Evolutionary conservation across 2,113 vertebrate species (phyloP).

Genomic region (Oncorhynchus clarkii): DNA sequence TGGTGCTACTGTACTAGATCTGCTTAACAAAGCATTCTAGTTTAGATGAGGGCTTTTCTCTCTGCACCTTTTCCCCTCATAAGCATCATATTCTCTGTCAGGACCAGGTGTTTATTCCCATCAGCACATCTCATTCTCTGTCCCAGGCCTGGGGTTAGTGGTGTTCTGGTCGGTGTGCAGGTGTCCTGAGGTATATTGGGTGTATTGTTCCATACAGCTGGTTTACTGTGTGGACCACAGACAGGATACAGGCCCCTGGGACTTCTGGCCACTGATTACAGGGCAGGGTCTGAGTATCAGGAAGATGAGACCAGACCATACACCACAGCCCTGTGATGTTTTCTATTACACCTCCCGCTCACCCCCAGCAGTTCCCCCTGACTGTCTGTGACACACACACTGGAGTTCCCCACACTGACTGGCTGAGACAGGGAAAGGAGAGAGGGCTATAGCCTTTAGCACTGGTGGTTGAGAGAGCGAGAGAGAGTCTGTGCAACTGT

Average conservation of each 20-base stretch:
- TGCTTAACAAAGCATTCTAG: constrained; percentile 8
- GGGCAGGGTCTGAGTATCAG: constrained; percentile 5
- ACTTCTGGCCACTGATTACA: constrained; percentile 34
- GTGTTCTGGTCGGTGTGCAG: constrained; percentile 38
- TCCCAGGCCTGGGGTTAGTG: constrained; percentile 15
- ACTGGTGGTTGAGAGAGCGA: background rate
- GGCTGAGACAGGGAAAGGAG: background rate
- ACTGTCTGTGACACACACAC: constrained; percentile 23
- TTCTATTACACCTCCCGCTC: constrained; percentile 15
- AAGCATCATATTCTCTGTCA: too few species aligned
- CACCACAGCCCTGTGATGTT: constrained; percentile 20
- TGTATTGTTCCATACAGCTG: constrained; percentile 21
- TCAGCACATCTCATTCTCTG: constrained; percentile 13
- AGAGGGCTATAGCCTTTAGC: too few species aligned
- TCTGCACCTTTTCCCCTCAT: constrained; percentile 13
- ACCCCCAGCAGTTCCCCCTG: constrained; percentile 19
- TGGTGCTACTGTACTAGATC: background rate
- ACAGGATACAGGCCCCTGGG: constrained; percentile 6
- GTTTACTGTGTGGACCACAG: constrained; percentile 12
- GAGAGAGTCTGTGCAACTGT: background rate
- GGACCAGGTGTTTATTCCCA: too few species aligned
- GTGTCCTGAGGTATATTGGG: constrained; percentile 38
- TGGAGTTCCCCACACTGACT: constrained; percentile 11
- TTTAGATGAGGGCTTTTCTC: constrained; percentile 6
- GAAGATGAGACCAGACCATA: background rate